These are phyloP conservation scores for Hydrophis major DNA, from an alignment of 2,797 vertebrate genomes.

Conservation along the genomic window DNA sequence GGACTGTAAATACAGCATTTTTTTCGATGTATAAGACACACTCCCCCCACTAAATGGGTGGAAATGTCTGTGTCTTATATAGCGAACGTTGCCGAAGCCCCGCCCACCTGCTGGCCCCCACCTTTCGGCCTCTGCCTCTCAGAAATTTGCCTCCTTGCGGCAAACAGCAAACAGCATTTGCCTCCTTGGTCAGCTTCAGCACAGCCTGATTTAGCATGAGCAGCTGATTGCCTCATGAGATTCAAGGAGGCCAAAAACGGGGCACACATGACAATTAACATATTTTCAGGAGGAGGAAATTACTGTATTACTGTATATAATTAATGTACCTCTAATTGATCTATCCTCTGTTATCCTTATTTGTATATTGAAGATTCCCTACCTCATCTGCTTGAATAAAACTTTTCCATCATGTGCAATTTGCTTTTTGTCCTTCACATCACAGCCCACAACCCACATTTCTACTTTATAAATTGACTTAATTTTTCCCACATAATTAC, in stretches of 20 bases:
- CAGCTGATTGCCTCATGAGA: too few species aligned
- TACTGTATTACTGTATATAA: not conserved
- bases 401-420: not conserved
- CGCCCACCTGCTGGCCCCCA: too few species aligned
- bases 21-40: too few species aligned
- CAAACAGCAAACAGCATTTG: too few species aligned
- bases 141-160: too few species aligned
- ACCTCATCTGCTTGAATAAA: not conserved
- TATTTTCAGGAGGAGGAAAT: not conserved
- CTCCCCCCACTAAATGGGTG: too few species aligned
- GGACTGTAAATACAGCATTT: slow-evolving; percentile 28
- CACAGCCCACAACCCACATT: not conserved
- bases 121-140: too few species aligned
- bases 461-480: not conserved
- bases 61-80: too few species aligned
- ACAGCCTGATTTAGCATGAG: too few species aligned
- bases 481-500: not conserved
- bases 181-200: too few species aligned
- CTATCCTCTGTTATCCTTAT: not conserved
- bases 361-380: not conserved
- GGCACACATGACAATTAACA: not conserved
- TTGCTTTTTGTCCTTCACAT: not conserved
- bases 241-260: too few species aligned
- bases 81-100: too few species aligned
- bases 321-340: not conserved